phyloP scores from a whole-genome alignment of 2,797 vertebrate genomes.

The Crax fasciolata region DNA sequence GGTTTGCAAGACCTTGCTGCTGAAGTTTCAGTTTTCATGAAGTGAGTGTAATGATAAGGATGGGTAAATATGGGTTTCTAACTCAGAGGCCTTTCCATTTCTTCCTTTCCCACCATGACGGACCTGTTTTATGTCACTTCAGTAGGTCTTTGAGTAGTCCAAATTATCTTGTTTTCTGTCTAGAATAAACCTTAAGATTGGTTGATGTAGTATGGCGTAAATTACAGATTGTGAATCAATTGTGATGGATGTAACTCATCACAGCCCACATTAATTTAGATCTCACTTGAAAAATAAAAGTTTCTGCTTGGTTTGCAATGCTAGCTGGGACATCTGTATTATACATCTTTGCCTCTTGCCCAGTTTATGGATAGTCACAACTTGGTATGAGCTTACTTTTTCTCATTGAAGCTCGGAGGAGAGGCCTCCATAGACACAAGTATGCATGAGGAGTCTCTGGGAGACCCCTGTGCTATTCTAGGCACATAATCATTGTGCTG shows the following conservation, averaged over 20 bases:
- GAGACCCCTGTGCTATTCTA: neutral
- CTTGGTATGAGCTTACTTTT: neutral
- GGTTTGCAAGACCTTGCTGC: neutral
- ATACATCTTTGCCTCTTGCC: fast-evolving
- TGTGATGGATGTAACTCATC: neutral
- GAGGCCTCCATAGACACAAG: neutral
- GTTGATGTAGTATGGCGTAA: neutral
- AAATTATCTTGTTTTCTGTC: constrained; percentile 3
- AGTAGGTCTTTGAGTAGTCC: neutral
- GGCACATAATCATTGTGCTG: neutral
- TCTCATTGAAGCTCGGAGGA: neutral
- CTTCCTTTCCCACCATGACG: neutral
- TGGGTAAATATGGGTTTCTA: neutral
- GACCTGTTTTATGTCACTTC: neutral
- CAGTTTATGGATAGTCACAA: neutral
- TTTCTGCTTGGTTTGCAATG: neutral
- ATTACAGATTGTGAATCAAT: neutral
- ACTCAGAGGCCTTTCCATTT: neutral
- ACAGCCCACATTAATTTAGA: neutral
- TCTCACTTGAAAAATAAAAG: neutral
- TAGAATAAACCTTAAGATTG: neutral
- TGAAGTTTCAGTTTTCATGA: neutral
- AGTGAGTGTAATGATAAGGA: neutral
- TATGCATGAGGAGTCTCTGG: neutral
- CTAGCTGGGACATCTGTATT: neutral